These are phyloP conservation scores for Chelonoidis abingdonii DNA, from an alignment of 2,113 vertebrate genomes.

Conservation along the genomic window DNA sequence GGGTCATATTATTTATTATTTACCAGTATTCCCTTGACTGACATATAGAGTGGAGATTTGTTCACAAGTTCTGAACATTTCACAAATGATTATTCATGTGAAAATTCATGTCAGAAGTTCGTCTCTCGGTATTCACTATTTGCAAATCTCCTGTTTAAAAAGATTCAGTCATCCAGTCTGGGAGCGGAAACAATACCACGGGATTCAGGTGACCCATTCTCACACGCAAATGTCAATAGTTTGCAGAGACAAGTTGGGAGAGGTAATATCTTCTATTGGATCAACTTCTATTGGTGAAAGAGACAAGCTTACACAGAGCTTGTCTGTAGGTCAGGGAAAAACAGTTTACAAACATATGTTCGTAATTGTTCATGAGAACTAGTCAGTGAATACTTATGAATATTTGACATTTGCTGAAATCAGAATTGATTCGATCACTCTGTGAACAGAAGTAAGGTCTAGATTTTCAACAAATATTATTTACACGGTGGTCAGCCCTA, in stretches of 20 bases:
- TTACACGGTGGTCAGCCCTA: neutral
- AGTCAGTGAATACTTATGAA: neutral
- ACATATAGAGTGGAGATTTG: neutral
- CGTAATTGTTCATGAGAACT: neutral
- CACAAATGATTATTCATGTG: neutral
- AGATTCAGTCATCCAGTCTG: neutral
- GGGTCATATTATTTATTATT: neutral
- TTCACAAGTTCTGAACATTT: neutral
- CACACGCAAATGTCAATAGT: neutral
- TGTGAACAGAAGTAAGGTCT: neutral
- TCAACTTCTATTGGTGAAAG: neutral
- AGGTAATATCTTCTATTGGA: neutral
- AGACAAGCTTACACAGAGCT: neutral
- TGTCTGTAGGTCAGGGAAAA: neutral
- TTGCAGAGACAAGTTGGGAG: neutral
- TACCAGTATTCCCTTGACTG: neutral
- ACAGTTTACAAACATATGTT: neutral
- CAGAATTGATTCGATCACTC: neutral
- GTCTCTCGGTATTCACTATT: neutral
- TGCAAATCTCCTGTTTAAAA: neutral
- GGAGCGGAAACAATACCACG: neutral
- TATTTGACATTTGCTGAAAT: neutral
- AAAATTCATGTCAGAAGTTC: neutral
- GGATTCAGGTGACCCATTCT: neutral
- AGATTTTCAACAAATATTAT: neutral